Evolutionary conservation across 2,888 invertebrate species (phyloP).

Genomic region (Mythimna albipuncta): DNA sequence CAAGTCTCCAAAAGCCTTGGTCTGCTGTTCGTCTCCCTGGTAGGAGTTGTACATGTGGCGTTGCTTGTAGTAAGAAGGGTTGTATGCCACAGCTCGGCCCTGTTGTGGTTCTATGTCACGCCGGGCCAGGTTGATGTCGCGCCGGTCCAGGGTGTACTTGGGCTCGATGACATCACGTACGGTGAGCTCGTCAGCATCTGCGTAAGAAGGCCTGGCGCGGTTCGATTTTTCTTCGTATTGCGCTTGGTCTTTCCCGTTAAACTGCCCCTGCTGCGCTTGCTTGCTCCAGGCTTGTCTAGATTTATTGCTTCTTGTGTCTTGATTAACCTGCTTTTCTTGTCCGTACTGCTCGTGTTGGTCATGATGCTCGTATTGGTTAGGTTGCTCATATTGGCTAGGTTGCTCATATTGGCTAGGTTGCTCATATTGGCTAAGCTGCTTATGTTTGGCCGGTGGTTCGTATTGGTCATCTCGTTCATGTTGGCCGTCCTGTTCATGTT

Average conservation of each 20-base stretch:
- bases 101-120: not conserved
- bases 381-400: not conserved
- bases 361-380: not conserved
- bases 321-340: not conserved
- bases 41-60: not conserved
- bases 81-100: not conserved
- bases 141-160: not conserved
- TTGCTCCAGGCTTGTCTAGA: not conserved
- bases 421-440: not conserved
- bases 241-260: not conserved
- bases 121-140: not conserved
- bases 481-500: not conserved
- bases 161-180: not conserved
- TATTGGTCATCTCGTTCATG: not conserved
- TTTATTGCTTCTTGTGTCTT: not conserved
- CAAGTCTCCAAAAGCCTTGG: constrained; percentile 2
- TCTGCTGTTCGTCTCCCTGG: not conserved
- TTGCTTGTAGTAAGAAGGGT: constrained; percentile 7
- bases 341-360: not conserved
- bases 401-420: constrained; percentile 1
- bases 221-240: not conserved
- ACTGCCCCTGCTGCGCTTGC: constrained; percentile 3
- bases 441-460: too few species aligned
- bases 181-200: not conserved
- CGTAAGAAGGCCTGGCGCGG: not conserved